Conservation (phyloP, 2,113 vertebrate genomes). For the Pygoscelis antarcticus region DNA sequence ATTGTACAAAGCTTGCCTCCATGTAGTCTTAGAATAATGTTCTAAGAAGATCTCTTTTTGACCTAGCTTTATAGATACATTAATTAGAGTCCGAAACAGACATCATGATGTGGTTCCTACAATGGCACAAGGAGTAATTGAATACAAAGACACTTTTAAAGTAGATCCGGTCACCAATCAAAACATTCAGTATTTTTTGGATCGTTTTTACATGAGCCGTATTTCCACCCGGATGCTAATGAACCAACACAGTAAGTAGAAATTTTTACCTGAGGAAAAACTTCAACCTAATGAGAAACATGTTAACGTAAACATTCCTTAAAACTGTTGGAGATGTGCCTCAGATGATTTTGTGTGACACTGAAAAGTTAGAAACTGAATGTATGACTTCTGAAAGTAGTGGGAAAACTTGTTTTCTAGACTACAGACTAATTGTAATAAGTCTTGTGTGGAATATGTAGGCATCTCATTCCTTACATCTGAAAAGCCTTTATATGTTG, state of each 20-base stretch:
- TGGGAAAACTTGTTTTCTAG: background rate
- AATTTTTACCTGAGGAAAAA: background rate
- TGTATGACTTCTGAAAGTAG: background rate
- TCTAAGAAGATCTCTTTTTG: background rate
- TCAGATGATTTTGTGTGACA: background rate
- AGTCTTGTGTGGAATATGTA: background rate
- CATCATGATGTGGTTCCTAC: constrained; percentile 95
- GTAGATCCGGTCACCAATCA: constrained; percentile 93
- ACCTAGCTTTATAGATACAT: constrained; percentile 88
- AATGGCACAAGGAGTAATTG: constrained; percentile 95
- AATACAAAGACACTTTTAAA: constrained; percentile 91
- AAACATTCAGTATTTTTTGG: constrained; percentile 97
- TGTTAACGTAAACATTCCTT: background rate
- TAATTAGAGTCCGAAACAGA: constrained; percentile 89
- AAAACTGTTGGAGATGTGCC: background rate
- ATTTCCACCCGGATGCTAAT: constrained; percentile 98
- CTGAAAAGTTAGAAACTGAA: background rate
- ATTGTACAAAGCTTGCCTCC: background rate
- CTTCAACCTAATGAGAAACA: background rate
- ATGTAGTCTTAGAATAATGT: background rate
- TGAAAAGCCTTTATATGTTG: background rate
- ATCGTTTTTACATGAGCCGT: constrained; percentile 98
- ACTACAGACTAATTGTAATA: background rate
- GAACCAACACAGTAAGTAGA: constrained; percentile 96
- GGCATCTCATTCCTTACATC: background rate